Evolutionary conservation across 2,797 vertebrate species (phyloP), one percentile per base, ranked within the genome.

Genomic region (Merluccius polli): DNA sequence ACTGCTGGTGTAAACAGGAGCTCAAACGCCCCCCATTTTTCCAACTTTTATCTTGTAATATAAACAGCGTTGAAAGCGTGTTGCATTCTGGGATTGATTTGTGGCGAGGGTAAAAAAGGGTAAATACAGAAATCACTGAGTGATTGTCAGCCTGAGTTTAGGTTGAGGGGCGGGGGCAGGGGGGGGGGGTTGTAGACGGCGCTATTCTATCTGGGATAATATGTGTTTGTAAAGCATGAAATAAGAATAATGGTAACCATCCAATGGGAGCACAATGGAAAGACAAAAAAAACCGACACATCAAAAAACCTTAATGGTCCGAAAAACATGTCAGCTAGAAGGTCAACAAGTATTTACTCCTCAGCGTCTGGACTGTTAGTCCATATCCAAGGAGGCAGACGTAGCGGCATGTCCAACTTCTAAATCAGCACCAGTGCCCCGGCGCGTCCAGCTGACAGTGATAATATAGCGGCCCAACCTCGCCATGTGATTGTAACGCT

Each of bases 361-460:
- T 65, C 59, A 65, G 11, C 59, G 59, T 65, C 59, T 24, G 59
- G 24, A 27, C 59, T 24, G 24, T n/a, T 32, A 73, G 15, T 63
- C 15, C 24, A 71, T 31, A 76, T 73, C 30, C 6, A 9, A 73
- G 36, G 13, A 41, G 69, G 59, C 70, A 44, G 21, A n/a, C n/a
- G 67, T 35, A 65, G 24, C n/a, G n/a, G n/a, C 11, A 21, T 36
- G 70, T 21, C 16, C 29, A 31, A 31, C 67, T 12, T 68, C 65
- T 69, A 7, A 32, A 69, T 79, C 73, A 74, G 48, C 63, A 75
- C 24, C 18, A 18, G 6, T 48, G 79, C 65, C 82, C 16, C 36
- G 41, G 77, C 76, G 82, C 79, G 84, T 27, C n/a, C 78, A 84
- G 76, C 71, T 81, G 35, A 67, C 73, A 77, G 75, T 84, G 86